These are phyloP conservation scores for Crambe crambe DNA, from an alignment of 37 sponge, comb jelly and placozoan species.

Conservation along the genomic window DNA sequence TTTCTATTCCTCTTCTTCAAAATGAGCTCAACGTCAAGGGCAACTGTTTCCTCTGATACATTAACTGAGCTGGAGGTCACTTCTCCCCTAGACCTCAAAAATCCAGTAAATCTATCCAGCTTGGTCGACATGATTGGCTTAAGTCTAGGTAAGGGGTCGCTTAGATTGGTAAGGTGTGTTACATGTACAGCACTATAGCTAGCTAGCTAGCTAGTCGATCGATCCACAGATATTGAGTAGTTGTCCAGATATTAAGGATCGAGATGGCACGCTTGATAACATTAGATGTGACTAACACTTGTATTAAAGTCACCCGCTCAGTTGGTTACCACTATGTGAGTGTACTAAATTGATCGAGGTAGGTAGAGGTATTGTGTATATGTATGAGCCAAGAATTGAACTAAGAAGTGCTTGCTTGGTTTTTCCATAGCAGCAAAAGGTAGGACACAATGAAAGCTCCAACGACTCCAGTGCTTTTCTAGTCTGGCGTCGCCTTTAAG, in stretches of 20 bases:
- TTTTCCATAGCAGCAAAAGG: no score
- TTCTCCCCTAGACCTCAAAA: not conserved
- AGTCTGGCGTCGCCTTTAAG: no score
- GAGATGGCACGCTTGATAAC: conserved; percentile 22
- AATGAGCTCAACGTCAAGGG: not conserved
- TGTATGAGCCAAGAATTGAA: no score
- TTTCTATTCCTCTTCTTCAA: not conserved
- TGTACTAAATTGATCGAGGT: no score
- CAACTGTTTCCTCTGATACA: not conserved
- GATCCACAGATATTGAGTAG: not conserved
- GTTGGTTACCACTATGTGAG: conserved; percentile 55
- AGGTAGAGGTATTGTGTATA: no score
- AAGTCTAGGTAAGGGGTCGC: no score
- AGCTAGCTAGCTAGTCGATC: not conserved
- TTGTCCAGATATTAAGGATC: not conserved
- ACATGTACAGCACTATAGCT: no score
- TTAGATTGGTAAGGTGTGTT: no score
- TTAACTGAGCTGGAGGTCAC: not conserved
- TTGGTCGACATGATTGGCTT: not conserved
- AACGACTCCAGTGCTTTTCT: no score
- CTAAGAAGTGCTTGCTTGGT: no score
- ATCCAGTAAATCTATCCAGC: not conserved
- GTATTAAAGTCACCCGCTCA: conserved; percentile 22
- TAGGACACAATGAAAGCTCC: no score
- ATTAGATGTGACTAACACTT: conserved; percentile 53